Evolutionary conservation across 2,888 invertebrate genomes (phyloP).

Genomic region (Sinopyrophorus schimmeli): DNA sequence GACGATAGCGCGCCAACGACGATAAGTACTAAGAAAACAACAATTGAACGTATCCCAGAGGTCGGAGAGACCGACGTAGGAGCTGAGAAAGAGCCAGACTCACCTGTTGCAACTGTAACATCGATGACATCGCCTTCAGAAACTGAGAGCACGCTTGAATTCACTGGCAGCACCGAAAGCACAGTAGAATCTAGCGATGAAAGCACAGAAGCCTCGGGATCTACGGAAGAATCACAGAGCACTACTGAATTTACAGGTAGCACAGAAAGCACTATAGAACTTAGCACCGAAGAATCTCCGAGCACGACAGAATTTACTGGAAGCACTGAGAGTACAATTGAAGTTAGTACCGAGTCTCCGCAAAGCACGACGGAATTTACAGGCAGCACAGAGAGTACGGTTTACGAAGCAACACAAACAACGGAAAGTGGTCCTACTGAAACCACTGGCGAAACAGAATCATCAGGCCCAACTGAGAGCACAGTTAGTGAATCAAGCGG

Average conservation of each 20-base stretch:
- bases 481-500: too few species aligned
- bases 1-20: conserved; percentile 25
- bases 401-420: conserved; percentile 32
- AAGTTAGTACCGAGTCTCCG: too few species aligned
- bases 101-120: conserved; percentile 10
- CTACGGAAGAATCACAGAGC: conserved; percentile 14
- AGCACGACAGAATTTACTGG: conserved; percentile 43
- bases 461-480: not conserved
- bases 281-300: conserved; percentile 34
- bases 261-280: conserved; percentile 11
- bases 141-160: not conserved
- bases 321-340: too few species aligned
- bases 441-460: not conserved
- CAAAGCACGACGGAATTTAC: conserved; percentile 31
- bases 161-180: not conserved
- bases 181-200: conserved; percentile 19
- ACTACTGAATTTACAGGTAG: conserved; percentile 38
- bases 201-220: conserved; percentile 35
- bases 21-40: conserved; percentile 26
- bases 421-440: not conserved
- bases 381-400: conserved; percentile 30
- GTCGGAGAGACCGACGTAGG: conserved; percentile 18
- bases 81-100: conserved; percentile 17
- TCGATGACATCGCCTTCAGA: conserved; percentile 1
- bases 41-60: conserved; percentile 9